A percentile compares a stretch with the other conserved stretches of the same genome.
Conservation (phyloP, 2,888 invertebrate genomes). For the Dromius quadrimaculatus region DNA sequence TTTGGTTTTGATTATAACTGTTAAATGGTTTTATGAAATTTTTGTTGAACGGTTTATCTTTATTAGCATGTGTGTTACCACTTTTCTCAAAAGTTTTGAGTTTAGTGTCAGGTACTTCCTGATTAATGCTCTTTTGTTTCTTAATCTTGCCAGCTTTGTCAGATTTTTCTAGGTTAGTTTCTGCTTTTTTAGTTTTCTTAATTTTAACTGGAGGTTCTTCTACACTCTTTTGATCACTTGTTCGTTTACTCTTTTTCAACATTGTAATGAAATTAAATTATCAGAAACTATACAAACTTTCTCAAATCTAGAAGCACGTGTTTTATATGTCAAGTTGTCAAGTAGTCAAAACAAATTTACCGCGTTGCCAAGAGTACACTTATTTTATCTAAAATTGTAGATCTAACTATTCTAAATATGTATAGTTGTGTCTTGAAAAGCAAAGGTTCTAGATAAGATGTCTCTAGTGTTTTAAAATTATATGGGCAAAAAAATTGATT, state of each 20-base stretch:
- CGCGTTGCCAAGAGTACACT: not conserved
- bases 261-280: constrained; percentile 23
- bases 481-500: too few species aligned
- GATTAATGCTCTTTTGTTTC: constrained; percentile 26
- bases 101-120: constrained; percentile 11
- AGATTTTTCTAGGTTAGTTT: constrained; percentile 40
- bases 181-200: constrained; percentile 39
- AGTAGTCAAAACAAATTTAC: not conserved
- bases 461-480: too few species aligned
- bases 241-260: constrained; percentile 35
- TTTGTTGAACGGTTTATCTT: constrained; percentile 18
- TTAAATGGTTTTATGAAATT: not conserved
- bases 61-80: constrained; percentile 7
- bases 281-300: not conserved
- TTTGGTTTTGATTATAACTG: constrained; percentile 10
- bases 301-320: constrained; percentile 34
- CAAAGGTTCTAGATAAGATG: too few species aligned
- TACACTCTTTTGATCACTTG: not conserved
- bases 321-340: constrained; percentile 17
- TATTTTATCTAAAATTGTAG: not conserved
- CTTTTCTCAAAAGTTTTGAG: not conserved
- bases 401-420: not conserved
- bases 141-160: not conserved
- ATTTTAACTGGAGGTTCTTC: constrained; percentile 45
- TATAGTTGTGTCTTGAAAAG: not conserved